Evolutionary conservation across 2,888 invertebrate species (phyloP), one percentile per base, ranked within the genome.

Genomic region (Lepidocyrtinus sp.): DNA sequence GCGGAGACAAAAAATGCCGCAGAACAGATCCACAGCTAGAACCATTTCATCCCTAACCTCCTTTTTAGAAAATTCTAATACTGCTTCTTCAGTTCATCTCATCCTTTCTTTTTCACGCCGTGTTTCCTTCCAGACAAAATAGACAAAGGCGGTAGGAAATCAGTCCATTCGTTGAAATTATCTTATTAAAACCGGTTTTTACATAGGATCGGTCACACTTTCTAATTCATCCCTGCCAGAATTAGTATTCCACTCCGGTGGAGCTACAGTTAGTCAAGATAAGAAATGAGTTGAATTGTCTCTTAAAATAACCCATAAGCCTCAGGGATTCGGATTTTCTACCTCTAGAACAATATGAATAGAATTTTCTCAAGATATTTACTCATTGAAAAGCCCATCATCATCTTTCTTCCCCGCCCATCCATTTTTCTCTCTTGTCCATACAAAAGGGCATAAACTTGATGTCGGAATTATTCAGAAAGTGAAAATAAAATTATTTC

Each of bases 1-100:
- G 71, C 65, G 17, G 71, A 64, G 64, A 71, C 59, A 63, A 77
- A 68, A 77, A 71, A 70, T 65, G 65, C 76, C 71, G 19, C 76
- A 77, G 71, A 64, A 25, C 62, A 69, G 50, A 59, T 62, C 63
- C 27, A 25, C 70, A 36, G 21, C 26, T n/a, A 17, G 27, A 64
- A n/a, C 63, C 55, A 17, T 64, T 21, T 25, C 26, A 36, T 27
- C 36, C 19, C 27, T 71, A 19, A 71, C 71, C 62, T 71, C 36
- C 62, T 71, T 71, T 61, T 71, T 12, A 36, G 5, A 36, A 12
- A 36, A 12, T 12, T 71, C 71, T n/a, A n/a, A 71, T 61, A 25
- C 45, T 71, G n/a, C 45, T 71, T 36, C 0, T 15, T 45, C n/a
- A 3, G 12, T 50, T 22, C 15, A 24, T 7, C 19, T 59, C n/a